Percentiles rank a stretch among this genome's conserved stretches.
These are phyloP conservation scores for Vanessa atalanta DNA, from an alignment of 1,140 invertebrate genomes.

Conservation along the genomic window DNA sequence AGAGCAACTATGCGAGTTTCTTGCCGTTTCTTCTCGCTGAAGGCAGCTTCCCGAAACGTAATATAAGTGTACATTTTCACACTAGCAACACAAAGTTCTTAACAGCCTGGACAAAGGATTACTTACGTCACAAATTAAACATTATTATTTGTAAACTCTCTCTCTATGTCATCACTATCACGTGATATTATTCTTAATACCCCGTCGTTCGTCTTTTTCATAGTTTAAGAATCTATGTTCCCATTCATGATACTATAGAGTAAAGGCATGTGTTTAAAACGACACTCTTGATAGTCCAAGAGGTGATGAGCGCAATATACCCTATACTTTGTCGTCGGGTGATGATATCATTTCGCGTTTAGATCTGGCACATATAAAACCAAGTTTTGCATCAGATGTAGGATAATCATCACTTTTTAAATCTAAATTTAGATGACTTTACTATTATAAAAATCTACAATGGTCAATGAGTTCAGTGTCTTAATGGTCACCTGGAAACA, in stretches of 20 bases:
- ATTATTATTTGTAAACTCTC: too few species aligned
- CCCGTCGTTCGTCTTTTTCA: constrained; percentile 85
- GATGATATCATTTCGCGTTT: constrained; percentile 88
- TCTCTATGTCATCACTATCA: too few species aligned
- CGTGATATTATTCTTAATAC: too few species aligned
- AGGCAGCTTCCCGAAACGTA: too few species aligned
- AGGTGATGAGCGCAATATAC: constrained; percentile 94
- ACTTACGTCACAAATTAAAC: too few species aligned
- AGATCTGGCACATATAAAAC: constrained; percentile 83
- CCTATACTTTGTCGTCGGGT: constrained; percentile 84
- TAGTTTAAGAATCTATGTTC: constrained; percentile 88
- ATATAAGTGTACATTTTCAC: too few species aligned
- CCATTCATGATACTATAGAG: constrained; percentile 86
- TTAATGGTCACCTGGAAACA: too few species aligned
- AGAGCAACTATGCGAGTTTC: too few species aligned
- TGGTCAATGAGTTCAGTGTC: too few species aligned
- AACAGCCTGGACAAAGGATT: too few species aligned
- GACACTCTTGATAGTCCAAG: constrained; percentile 85
- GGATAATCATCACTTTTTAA: constrained; percentile 83
- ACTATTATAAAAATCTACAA: background rate
- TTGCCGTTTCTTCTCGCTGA: too few species aligned
- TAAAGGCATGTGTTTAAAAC: constrained; percentile 85
- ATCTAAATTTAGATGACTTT: constrained; percentile 57
- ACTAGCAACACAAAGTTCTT: too few species aligned
- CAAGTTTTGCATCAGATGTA: constrained; percentile 88